These are phyloP conservation scores for Microtus agrestis DNA, from an alignment of 2,797 vertebrate genomes.

Conservation along the genomic window DNA sequence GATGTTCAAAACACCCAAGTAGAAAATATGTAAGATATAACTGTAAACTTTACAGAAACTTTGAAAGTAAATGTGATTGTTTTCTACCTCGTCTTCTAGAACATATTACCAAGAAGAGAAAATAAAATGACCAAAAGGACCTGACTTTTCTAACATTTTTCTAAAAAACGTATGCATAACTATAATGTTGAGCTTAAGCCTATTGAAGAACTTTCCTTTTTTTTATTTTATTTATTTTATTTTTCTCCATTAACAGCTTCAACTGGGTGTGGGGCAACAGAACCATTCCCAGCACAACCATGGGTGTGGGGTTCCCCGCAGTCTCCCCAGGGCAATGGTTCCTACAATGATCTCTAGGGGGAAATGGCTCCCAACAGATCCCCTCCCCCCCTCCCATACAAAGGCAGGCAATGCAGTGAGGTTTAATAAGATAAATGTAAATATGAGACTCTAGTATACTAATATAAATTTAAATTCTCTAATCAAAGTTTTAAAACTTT, in stretches of 20 bases:
- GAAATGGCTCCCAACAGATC: too few relatives aligned
- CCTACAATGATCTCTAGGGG: too few relatives aligned
- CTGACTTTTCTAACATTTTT: background rate
- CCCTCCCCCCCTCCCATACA: too few relatives aligned
- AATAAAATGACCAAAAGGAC: background rate
- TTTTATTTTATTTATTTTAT: too few relatives aligned
- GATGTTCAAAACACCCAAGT: background rate
- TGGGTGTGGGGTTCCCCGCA: too few relatives aligned
- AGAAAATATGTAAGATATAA: constrained; percentile 24
- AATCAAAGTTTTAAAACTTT: constrained; percentile 34
- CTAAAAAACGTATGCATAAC: background rate
- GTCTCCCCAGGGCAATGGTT: too few relatives aligned
- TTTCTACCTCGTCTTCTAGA: background rate
- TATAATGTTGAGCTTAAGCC: background rate
- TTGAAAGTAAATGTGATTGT: constrained; percentile 17
- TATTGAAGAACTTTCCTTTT: background rate
- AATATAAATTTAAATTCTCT: background rate
- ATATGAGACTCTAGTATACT: background rate
- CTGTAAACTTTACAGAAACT: background rate
- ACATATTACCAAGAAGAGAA: constrained; percentile 25
- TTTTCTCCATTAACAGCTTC: too few relatives aligned
- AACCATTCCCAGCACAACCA: too few relatives aligned
- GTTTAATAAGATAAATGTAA: constrained; percentile 28
- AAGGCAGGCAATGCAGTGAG: background rate
- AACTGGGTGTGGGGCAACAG: too few relatives aligned